phyloP scores from a whole-genome alignment of 2,888 invertebrate genomes.

The Scaptodrosophila latifasciaeformis region DNA sequence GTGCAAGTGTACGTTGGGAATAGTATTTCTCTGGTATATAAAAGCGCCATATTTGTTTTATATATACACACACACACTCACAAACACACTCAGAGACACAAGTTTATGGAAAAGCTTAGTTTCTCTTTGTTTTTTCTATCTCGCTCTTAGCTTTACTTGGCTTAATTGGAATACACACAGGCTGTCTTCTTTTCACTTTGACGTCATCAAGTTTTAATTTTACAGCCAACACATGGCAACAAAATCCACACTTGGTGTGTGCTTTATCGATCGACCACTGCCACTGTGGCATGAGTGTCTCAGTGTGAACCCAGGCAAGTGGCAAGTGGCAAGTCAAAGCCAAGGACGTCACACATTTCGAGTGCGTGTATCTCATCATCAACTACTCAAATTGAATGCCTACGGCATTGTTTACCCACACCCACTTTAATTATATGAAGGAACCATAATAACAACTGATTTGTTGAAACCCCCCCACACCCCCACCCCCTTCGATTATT shows the following conservation, averaged over 20 bases:
- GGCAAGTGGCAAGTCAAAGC: slow-evolving; percentile 40
- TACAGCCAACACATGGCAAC: slow-evolving; percentile 53
- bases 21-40: slow-evolving; percentile 15
- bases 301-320: slow-evolving; percentile 20
- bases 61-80: slow-evolving; percentile 13
- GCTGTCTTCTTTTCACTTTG: slow-evolving; percentile 59
- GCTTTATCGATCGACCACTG: slow-evolving; percentile 56
- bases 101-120: too few species aligned
- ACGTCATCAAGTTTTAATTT: slow-evolving; percentile 64
- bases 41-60: slow-evolving; percentile 6
- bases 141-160: too few species aligned
- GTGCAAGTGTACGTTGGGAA: slow-evolving; percentile 11
- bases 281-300: slow-evolving; percentile 4
- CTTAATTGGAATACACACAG: too few species aligned
- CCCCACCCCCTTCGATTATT: slow-evolving; percentile 11
- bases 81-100: slow-evolving; percentile 6
- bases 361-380: slow-evolving; percentile 43
- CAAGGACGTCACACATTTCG: slow-evolving; percentile 58
- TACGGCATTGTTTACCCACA: background rate
- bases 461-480: slow-evolving; percentile 3
- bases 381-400: slow-evolving; percentile 6
- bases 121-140: too few species aligned
- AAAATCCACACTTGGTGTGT: slow-evolving; percentile 10
- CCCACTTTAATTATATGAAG: slow-evolving; percentile 27
- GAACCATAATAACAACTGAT: background rate